A percentile compares a stretch with the other conserved stretches of the same genome.
Conservation (phyloP, 2,888 invertebrate genomes). For the Cerastoderma edule region DNA sequence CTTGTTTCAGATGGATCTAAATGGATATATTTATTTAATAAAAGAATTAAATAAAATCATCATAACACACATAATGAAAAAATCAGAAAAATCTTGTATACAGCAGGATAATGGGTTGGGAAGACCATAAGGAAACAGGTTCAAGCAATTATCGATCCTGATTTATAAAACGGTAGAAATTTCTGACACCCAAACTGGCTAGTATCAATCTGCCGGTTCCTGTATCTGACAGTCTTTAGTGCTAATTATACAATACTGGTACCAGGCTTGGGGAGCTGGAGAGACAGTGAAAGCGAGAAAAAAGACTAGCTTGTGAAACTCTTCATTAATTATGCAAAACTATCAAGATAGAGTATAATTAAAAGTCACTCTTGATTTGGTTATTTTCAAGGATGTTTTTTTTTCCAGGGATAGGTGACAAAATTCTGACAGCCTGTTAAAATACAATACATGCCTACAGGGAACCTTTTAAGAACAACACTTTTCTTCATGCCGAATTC, state of each 20-base stretch:
- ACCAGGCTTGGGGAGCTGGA: constrained; percentile 4
- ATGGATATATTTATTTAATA: too few species aligned
- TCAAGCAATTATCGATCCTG: not conserved
- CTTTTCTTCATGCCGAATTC: not conserved
- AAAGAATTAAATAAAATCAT: too few species aligned
- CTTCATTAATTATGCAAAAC: constrained; percentile 24
- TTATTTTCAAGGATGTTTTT: constrained; percentile 11
- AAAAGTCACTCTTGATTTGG: constrained; percentile 29
- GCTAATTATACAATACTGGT: constrained; percentile 27
- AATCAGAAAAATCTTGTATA: too few species aligned
- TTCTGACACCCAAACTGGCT: constrained; percentile 4
- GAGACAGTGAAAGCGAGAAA: constrained; percentile 4
- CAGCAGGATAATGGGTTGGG: too few species aligned
- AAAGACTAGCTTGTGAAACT: not conserved
- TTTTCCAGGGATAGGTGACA: constrained; percentile 17
- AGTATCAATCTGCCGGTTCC: constrained; percentile 8
- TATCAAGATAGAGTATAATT: constrained; percentile 25
- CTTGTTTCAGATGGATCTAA: too few species aligned
- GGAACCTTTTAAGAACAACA: not conserved
- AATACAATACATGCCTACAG: constrained; percentile 21
- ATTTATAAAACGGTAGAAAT: constrained; percentile 13
- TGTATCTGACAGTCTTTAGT: constrained; percentile 19
- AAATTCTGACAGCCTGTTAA: constrained; percentile 21
- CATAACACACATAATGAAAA: too few species aligned
- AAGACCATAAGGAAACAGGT: not conserved